phyloP scores from a whole-genome alignment of 2,113 vertebrate species.

The Recurvirostra avosetta region DNA sequence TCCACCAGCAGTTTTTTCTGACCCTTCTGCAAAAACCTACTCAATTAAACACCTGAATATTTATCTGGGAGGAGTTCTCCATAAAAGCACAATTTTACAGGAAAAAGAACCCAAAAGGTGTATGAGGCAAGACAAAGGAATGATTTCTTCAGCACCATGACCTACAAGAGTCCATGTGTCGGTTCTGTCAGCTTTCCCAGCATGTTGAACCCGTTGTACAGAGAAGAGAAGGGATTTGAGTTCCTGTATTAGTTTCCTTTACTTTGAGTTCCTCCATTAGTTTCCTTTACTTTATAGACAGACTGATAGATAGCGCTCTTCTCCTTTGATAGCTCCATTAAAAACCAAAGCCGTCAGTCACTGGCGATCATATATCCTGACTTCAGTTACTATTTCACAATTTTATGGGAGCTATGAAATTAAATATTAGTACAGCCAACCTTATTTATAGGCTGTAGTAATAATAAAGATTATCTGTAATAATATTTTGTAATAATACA shows the following conservation, averaged over 20 bases:
- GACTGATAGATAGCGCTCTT: neutral
- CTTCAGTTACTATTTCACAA: neutral
- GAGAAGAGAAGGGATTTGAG: neutral
- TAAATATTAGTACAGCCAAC: neutral
- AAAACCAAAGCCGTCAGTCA: neutral
- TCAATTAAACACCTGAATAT: neutral
- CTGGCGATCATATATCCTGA: neutral
- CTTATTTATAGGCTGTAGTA: neutral
- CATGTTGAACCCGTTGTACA: neutral
- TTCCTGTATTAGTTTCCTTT: neutral
- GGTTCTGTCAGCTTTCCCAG: neutral
- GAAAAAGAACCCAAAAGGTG: neutral
- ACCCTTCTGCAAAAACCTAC: neutral
- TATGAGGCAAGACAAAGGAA: neutral
- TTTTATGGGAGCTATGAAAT: neutral
- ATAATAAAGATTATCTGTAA: slow-evolving; percentile 4
- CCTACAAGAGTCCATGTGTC: accelerated
- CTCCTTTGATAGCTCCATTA: neutral
- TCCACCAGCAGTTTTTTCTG: neutral
- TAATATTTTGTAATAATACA: neutral
- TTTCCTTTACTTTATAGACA: neutral
- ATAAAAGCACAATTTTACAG: neutral
- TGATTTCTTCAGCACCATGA: neutral
- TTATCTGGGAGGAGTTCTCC: neutral
- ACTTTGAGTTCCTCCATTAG: neutral